Percentiles rank a stretch among this genome's conserved stretches.
Conservation (phyloP, 2,113 vertebrate species). For the Mastomys coucha region DNA sequence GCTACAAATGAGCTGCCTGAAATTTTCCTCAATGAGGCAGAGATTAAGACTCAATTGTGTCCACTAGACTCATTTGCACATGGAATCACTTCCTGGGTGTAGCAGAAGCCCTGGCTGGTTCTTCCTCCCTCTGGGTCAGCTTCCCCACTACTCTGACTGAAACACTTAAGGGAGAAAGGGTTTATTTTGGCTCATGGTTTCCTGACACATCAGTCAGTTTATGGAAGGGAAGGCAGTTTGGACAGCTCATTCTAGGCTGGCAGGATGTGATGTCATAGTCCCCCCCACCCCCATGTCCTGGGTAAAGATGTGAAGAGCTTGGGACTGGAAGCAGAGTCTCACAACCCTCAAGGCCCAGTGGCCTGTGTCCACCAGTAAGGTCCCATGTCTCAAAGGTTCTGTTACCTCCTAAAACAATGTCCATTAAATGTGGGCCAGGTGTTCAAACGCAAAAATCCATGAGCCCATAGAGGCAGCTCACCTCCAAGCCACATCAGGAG, state of each 20-base stretch:
- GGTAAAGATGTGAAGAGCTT: background rate
- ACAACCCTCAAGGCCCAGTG: background rate
- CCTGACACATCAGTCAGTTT: background rate
- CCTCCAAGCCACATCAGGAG: background rate
- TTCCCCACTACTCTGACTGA: background rate
- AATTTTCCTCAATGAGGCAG: slow-evolving; percentile 48
- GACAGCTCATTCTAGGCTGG: too few species aligned
- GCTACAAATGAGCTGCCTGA: slow-evolving; percentile 52
- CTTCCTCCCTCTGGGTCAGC: background rate
- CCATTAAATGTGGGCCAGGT: background rate
- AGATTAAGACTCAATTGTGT: slow-evolving; percentile 44
- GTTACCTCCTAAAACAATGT: background rate
- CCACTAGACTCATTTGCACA: slow-evolving; percentile 37
- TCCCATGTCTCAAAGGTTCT: background rate
- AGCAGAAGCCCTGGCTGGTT: background rate
- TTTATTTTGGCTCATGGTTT: background rate
- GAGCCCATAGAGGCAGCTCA: background rate
- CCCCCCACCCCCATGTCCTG: background rate
- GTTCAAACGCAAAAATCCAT: background rate
- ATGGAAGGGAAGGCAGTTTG: background rate
- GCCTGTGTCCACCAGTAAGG: background rate
- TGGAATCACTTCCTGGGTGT: background rate
- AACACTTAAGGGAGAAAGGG: background rate
- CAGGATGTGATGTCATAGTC: background rate
- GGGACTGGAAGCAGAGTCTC: background rate